Evolutionary conservation across 2,113 vertebrate species (phyloP), one percentile per base, ranked within the genome.

Genomic region (Platysteira castanea): DNA sequence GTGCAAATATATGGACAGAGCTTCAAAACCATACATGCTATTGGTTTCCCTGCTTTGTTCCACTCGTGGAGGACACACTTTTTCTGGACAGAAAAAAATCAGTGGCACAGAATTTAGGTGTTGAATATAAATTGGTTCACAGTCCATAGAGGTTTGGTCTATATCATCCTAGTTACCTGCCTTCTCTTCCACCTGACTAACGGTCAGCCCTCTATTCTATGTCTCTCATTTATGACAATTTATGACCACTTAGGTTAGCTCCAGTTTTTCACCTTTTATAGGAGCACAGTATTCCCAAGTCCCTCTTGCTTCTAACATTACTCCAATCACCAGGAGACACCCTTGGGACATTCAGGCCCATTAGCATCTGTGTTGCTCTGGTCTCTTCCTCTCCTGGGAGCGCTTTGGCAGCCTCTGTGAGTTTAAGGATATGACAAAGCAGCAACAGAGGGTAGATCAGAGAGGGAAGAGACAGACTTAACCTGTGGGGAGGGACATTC

Each of bases 31-130:
- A 1, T 14, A 9, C 0, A 2, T 44, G 9, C 18, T 18, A 5
- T 5, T 21, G 39, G 22, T 42, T 93, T 65, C 37, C 57, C 27
- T 57, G 39, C 63, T 75, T 35, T 30, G 26, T 78, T 49, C 46
- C 7, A 7, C 39, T 26, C 0, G 0, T 35, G 15, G 37, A 24
- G 19, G 64, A 67, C 4, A 11, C 4, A 30, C 8, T 56, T 46
- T 41, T 65, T 84, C 44, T 59, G 47, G 28, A 50, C 12, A 42
- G 75, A 90, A 80, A 90, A 80, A 42, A 65, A 57, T 57, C 14
- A 7, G 19, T 39, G 35, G 20, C 31, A 49, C 24, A 64, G 37
- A 78, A 60, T 65, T 24, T 28, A 73, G 24, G 12, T 1, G 0
- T 53, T 86, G 52, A 31, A 68, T 59, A 60, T 15, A 49, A 84